Base-by-base conservation (phyloP, 2,113 vertebrate species). In the Tragelaphus imberbis region DNA sequence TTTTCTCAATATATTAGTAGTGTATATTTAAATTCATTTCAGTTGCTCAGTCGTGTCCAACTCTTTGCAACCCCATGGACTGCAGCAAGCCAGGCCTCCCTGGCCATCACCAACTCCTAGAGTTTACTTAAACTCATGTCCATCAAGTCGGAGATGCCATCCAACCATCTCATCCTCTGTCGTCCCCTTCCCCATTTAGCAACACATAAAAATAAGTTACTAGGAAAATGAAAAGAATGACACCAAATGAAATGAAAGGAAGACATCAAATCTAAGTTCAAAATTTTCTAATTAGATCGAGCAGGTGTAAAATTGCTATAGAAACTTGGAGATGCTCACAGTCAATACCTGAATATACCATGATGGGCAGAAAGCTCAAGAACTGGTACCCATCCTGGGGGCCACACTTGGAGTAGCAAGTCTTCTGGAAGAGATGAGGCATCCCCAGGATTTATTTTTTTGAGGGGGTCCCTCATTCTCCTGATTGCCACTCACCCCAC, bases 171-270 rank as follows among this genome's bases (percentile, higher is more conserved):
- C n/a, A 75, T 75, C 68, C 36, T 25, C 36, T 40, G 68, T 40
- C n/a, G 0, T 23, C n/a, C 19, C 68, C n/a, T 40, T 75, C 68
- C 5, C 68, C 10, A 40, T 75, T 97, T 93, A 86, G 27, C 65
- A 56, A 96, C 63, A 47, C 44, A n/a, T 40, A 55, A 71, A 94
- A 96, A 53, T n/a, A 84, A 94, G 55, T 96, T 89, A 30, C 51
- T 77, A 88, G 65, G 55, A n/a, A 79, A 75, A 40, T 75, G 21
- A 75, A 40, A 40, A 75, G 36, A 40, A 40, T 40, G 10, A 75
- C 19, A 71, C 40, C n/a, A 40, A 91, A 55, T 36, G 15, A 93
- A 71, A 91, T 65, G 16, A 79, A 94, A 75, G 79, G 63, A 56
- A 84, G 75, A 75, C 51, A 11, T 28, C 77, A 87, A 77, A 75